These are phyloP conservation scores for Eurosta solidaginis DNA, from an alignment of 1,140 invertebrate genomes.

Conservation along the genomic window DNA sequence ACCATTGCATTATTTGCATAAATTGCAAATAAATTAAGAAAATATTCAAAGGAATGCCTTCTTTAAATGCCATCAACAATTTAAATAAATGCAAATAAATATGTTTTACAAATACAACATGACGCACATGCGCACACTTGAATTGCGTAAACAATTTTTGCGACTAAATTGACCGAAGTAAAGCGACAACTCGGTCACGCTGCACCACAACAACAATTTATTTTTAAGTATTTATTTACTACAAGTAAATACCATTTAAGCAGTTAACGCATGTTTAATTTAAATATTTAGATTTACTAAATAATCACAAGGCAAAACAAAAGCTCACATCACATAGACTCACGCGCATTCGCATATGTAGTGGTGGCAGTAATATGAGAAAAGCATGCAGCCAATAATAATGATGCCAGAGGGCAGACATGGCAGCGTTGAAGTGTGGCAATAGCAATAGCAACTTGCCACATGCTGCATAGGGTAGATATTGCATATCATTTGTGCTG, in stretches of 20 bases:
- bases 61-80: background rate
- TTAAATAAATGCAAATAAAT: too few species aligned
- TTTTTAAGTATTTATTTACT: slow-evolving; percentile 1
- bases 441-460: background rate
- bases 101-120: background rate
- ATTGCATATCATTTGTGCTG: background rate
- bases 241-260: slow-evolving; percentile 28
- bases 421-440: background rate
- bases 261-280: slow-evolving; percentile 27
- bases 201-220: slow-evolving; percentile 3
- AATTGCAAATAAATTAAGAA: background rate
- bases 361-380: background rate
- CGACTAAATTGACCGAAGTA: slow-evolving; percentile 21
- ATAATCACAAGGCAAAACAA: slow-evolving; percentile 1
- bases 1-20: background rate
- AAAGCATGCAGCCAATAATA: background rate
- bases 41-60: background rate
- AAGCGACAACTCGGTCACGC: slow-evolving; percentile 18
- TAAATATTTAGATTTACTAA: slow-evolving; percentile 29
- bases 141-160: slow-evolving; percentile 16
- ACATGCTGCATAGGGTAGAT: slow-evolving; percentile 11
- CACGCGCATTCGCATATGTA: background rate
- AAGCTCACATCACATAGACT: background rate
- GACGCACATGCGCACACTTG: background rate
- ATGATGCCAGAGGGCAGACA: background rate